These are phyloP conservation scores for Pristionchus arcanus DNA, from an alignment of 2,888 invertebrate species.

Conservation along the genomic window DNA sequence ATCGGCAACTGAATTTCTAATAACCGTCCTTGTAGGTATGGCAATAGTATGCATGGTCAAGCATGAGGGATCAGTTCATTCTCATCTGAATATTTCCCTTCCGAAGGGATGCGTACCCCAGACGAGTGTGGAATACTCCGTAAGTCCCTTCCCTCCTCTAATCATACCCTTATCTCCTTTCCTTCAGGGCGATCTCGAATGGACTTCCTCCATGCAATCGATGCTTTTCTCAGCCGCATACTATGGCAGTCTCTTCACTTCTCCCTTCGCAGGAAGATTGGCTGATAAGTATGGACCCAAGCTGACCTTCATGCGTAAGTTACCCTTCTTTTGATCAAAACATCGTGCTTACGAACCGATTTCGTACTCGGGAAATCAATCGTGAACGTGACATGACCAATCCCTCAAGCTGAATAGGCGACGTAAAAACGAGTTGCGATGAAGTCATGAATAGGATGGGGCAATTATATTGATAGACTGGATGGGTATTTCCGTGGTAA, in stretches of 20 bases:
- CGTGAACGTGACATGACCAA: not conserved
- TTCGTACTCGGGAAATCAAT: not conserved
- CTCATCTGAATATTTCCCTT: not conserved
- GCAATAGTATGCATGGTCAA: slow-evolving; percentile 52
- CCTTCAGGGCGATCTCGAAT: slow-evolving; percentile 45
- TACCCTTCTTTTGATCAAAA: not conserved
- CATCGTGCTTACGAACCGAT: not conserved
- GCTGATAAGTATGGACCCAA: slow-evolving; percentile 52
- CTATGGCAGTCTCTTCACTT: slow-evolving; percentile 52
- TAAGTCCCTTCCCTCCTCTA: not conserved
- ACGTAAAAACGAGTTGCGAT: not conserved
- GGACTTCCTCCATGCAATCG: slow-evolving; percentile 53
- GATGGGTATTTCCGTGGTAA: not conserved
- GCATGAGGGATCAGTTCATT: not conserved
- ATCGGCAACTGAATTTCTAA: no score
- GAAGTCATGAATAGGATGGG: not conserved
- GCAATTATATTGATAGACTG: not conserved
- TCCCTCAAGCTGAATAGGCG: not conserved
- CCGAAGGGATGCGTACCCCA: slow-evolving; percentile 48
- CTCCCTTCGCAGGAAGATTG: slow-evolving; percentile 35
- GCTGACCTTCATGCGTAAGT: slow-evolving; percentile 50
- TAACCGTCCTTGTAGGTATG: slow-evolving; percentile 17
- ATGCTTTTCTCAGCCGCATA: slow-evolving; percentile 51
- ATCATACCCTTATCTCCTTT: not conserved
- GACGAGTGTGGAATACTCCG: slow-evolving; percentile 36